Evolutionary conservation across 2,113 vertebrate species (phyloP).

Genomic region (Larimichthys crocea): DNA sequence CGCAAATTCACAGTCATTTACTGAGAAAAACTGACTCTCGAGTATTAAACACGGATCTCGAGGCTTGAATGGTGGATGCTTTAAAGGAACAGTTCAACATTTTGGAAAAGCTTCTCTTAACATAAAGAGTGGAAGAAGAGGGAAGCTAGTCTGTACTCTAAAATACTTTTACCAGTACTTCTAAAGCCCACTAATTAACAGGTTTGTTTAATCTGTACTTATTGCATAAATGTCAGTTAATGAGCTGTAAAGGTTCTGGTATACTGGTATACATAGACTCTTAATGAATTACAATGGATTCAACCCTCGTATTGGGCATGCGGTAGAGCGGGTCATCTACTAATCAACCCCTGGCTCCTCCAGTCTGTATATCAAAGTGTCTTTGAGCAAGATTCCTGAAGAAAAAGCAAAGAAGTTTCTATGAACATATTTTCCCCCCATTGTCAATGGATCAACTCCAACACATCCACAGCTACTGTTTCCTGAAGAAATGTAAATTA

Average conservation of each 20-base stretch:
- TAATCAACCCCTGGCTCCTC: no score
- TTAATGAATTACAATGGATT: no score
- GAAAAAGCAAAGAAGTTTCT: background rate
- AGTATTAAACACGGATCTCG: constrained; percentile 19
- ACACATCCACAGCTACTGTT: background rate
- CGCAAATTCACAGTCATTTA: constrained; percentile 7
- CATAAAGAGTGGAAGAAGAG: background rate
- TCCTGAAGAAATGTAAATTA: background rate
- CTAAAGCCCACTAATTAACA: background rate
- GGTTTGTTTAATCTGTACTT: background rate
- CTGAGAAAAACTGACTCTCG: background rate
- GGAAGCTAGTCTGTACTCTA: background rate
- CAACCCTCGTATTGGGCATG: no score
- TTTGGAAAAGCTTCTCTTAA: background rate
- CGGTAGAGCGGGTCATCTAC: no score
- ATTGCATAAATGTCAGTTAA: background rate
- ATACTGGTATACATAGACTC: no score
- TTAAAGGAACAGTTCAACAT: background rate
- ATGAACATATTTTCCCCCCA: background rate
- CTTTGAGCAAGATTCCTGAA: no score
- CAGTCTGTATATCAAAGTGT: no score
- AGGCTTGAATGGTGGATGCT: constrained; percentile 5
- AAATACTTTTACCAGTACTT: background rate
- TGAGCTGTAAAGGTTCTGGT: background rate
- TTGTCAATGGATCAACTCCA: background rate